Base-by-base conservation (phyloP, 2,888 invertebrate genomes). In the Drosophila diplacantha region DNA sequence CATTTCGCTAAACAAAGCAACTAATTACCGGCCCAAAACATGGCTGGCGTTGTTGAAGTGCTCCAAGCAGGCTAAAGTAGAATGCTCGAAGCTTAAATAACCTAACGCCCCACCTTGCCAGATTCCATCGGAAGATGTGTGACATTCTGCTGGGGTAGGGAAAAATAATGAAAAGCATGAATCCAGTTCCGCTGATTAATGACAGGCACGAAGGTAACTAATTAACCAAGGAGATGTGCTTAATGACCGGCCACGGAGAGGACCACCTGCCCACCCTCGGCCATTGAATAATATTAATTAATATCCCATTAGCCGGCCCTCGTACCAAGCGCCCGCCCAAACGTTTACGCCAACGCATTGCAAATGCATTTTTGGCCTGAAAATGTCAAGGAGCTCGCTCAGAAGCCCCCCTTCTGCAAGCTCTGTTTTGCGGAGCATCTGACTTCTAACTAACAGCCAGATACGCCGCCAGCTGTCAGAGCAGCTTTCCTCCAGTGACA, bases 271-370 rank as follows among this genome's bases (percentile, higher is more conserved):
- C 50, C 26, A 35, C 20, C 20, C 32, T 47, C 8, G 16, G 37
- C n/a, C 26, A 16, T 16, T 55, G 37, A 44, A 56, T 46, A 59
- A 56, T 56, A 46, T 46, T 56, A 59, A 59, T 46, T 56, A 56
- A 55, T 46, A 44, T 59, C 29, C 50, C 62, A 62, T 61, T 51
- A 61, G 44, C 32, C 24, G 11, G 26, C 14, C 41, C 58, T 31
- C 35, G n/a, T 20, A 32, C 24, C n/a, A 14, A 32, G 31, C 29
- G 16, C 18, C 32, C 34, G 26, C 20, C 16, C 16, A 39, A 38
- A 34, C 14, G 9, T 4, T 22, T 39, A 46, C 32, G 32, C 38
- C 46, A 58, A 39, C 46, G 34, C 38, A 60, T 34, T 29, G 26
- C 26, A 34, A 58, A 60, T 34, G 51, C 38, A 62, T 46, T 26